phyloP scores from a whole-genome alignment of 2,113 vertebrate genomes.

The Marcusenius ussheri region DNA sequence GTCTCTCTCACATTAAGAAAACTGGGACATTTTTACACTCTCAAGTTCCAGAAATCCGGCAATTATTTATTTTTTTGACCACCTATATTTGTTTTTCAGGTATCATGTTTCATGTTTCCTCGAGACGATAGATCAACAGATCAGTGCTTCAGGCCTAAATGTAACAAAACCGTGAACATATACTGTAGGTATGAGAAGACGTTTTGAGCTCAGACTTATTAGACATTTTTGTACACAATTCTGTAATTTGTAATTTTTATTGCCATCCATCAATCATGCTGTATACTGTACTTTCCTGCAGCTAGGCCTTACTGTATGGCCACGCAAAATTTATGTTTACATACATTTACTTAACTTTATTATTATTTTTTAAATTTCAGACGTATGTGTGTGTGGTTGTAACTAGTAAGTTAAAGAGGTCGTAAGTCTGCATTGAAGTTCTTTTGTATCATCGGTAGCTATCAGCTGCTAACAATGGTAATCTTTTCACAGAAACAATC shows the following conservation, averaged over 20 bases:
- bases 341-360: not conserved
- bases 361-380: not conserved
- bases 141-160: not conserved
- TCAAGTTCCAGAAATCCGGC: not conserved
- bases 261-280: not conserved
- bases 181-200: not conserved
- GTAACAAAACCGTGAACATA: not conserved
- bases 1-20: not conserved
- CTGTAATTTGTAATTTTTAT: not conserved
- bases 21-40: not conserved
- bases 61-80: not conserved
- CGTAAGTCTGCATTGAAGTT: not conserved
- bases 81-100: not conserved
- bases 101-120: not conserved
- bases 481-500: not conserved
- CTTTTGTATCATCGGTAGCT: not conserved
- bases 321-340: not conserved
- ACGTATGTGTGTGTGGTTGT: not conserved
- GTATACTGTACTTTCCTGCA: not conserved
- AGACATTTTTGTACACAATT: not conserved
- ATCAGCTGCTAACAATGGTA: not conserved
- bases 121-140: not conserved
- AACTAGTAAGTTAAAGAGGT: not conserved
- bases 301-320: not conserved
- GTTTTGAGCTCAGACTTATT: not conserved